phyloP scores from a whole-genome alignment of 2,113 vertebrate genomes.

The Bufo gargarizans region DNA sequence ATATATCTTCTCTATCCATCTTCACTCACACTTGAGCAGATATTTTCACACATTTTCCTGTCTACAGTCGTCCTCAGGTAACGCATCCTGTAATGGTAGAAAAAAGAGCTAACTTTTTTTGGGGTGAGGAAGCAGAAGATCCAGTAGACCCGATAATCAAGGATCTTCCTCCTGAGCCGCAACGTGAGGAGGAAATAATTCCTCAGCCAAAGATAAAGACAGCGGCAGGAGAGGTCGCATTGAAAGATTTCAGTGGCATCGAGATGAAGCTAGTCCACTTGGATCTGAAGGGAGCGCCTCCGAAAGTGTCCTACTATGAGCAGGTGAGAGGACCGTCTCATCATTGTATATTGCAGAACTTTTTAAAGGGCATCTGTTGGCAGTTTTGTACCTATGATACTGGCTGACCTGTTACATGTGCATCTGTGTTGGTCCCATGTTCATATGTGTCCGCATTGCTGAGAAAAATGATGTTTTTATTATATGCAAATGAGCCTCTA shows the following conservation, averaged over 20 bases:
- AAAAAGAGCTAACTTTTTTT: slow-evolving; percentile 61
- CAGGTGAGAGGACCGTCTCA: slow-evolving; percentile 67
- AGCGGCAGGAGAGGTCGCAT: not conserved
- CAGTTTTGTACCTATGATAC: no score
- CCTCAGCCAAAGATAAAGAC: not conserved
- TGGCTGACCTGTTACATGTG: no score
- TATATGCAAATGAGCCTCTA: no score
- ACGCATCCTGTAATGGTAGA: not conserved
- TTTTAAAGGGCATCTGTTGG: not conserved
- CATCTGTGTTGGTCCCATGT: no score
- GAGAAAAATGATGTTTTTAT: no score
- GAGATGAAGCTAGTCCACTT: slow-evolving; percentile 75
- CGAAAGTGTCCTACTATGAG: slow-evolving; percentile 75
- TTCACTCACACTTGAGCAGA: not conserved
- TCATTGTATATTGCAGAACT: not conserved
- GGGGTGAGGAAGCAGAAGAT: slow-evolving; percentile 54
- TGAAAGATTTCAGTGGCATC: slow-evolving; percentile 45
- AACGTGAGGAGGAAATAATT: not conserved
- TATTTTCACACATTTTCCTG: not conserved
- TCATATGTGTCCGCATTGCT: no score
- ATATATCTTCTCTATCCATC: not conserved
- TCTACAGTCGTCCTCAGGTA: not conserved
- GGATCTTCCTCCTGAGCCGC: not conserved
- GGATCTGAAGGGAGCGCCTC: slow-evolving; percentile 80
- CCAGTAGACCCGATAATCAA: not conserved